phyloP scores from a whole-genome alignment of 2,888 invertebrate species.

The Himalopsyche japonica region DNA sequence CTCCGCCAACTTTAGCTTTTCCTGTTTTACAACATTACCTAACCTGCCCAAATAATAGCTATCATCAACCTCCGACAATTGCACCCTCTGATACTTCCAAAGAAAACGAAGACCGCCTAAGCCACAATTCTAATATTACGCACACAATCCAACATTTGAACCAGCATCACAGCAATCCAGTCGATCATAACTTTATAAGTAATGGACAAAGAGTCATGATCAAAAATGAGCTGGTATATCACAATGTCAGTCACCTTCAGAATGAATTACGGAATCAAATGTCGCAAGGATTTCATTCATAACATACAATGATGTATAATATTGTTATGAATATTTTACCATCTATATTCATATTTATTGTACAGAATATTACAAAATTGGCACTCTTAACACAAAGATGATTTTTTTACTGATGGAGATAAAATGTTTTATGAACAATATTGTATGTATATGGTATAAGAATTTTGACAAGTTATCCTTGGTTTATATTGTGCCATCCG shows the following conservation, averaged over 20 bases:
- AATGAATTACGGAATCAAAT: conserved; percentile 1
- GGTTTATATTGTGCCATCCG: too few species aligned
- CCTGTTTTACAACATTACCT: conserved; percentile 32
- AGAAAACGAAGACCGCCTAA: neutral
- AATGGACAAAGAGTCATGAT: conserved; percentile 13
- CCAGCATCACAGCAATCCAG: conserved; percentile 21
- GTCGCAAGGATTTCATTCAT: conserved; percentile 2
- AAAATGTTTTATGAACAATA: neutral
- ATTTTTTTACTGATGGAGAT: neutral
- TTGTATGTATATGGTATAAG: neutral
- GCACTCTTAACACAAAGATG: too few species aligned
- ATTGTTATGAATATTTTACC: neutral
- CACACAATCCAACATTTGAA: conserved; percentile 24
- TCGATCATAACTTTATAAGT: conserved; percentile 22
- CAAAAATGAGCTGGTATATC: neutral
- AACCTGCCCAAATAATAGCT: conserved; percentile 20
- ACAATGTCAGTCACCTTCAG: conserved; percentile 1
- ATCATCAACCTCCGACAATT: conserved; percentile 15
- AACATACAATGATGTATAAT: neutral
- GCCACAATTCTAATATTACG: conserved; percentile 11
- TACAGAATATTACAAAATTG: too few species aligned
- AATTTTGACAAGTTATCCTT: neutral
- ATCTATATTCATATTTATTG: neutral
- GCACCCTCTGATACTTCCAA: neutral
- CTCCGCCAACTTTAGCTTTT: conserved; percentile 16